Conservation (phyloP, 37 sponge, comb jelly and placozoan genomes). For the Spongilla lacustris region DNA sequence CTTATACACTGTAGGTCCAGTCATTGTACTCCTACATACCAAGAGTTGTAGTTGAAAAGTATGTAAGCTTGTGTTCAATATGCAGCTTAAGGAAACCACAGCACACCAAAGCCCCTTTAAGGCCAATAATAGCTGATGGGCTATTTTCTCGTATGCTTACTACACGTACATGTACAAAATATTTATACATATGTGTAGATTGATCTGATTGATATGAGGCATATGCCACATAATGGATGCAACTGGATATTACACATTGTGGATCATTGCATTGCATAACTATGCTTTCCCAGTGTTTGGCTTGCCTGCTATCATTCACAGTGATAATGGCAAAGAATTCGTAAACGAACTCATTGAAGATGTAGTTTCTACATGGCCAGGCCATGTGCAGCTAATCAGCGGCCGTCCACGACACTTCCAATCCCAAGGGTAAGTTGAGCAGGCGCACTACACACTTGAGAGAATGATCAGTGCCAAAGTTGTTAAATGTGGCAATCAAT, state of each 20-base stretch:
- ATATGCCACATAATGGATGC: conserved; percentile 13
- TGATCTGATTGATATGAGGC: conserved; percentile 33
- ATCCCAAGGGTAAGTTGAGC: conserved; percentile 31
- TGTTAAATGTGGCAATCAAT: neutral
- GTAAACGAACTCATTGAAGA: conserved; percentile 34
- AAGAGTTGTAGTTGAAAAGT: too few relatives aligned
- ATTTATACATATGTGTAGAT: neutral
- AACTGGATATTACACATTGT: conserved; percentile 24
- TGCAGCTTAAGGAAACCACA: too few relatives aligned
- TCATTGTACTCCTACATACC: too few relatives aligned
- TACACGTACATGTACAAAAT: too few relatives aligned
- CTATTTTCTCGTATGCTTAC: too few relatives aligned
- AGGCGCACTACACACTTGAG: conserved; percentile 20
- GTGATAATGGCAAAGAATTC: conserved; percentile 28
- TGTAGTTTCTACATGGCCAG: conserved; percentile 13
- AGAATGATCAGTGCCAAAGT: conserved; percentile 21
- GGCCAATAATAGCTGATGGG: too few relatives aligned
- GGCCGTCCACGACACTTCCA: conserved; percentile 22
- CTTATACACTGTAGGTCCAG: too few relatives aligned
- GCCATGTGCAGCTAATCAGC: conserved; percentile 21
- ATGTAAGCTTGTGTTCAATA: too few relatives aligned
- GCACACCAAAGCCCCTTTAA: too few relatives aligned
- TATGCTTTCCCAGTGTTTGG: conserved; percentile 14
- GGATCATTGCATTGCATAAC: conserved; percentile 16
- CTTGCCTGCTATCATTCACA: conserved; percentile 16